Conservation (phyloP, 2,888 invertebrate species). For the Andrena chrysosceles region DNA sequence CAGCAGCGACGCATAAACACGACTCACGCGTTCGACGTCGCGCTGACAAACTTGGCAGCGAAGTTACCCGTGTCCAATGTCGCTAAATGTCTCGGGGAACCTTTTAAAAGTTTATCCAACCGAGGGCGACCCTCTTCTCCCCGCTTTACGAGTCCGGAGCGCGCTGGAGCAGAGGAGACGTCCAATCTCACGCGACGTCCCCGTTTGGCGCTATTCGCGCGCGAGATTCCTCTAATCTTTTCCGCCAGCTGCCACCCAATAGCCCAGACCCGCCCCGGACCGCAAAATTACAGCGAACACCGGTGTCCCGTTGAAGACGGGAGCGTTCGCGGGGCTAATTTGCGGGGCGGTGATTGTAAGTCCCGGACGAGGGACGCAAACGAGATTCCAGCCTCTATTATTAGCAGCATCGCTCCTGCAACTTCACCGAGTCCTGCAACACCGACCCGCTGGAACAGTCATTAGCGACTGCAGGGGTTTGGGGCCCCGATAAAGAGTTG, state of each 20-base stretch:
- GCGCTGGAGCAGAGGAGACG: conserved; percentile 13
- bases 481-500: conserved; percentile 6
- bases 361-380: conserved; percentile 49
- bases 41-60: conserved; percentile 1
- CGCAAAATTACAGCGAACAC: conserved; percentile 58
- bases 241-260: conserved; percentile 28
- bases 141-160: not conserved
- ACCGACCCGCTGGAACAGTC: conserved; percentile 39
- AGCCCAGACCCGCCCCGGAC: conserved; percentile 38
- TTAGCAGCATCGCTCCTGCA: conserved; percentile 46
- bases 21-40: not conserved
- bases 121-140: not conserved
- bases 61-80: not conserved
- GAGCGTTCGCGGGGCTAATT: conserved; percentile 59
- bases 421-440: conserved; percentile 40
- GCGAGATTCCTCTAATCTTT: conserved; percentile 15
- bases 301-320: conserved; percentile 19
- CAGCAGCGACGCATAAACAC: conserved; percentile 40
- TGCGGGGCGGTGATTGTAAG: conserved; percentile 65
- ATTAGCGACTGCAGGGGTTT: conserved; percentile 35
- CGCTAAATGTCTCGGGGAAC: conserved; percentile 18
- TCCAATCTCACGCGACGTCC: conserved; percentile 34
- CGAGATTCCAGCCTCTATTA: conserved; percentile 58
- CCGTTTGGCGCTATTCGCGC: not conserved
- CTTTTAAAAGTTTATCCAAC: conserved; percentile 25